phyloP scores from a whole-genome alignment of 2,113 vertebrate genomes.

The Struthidea cinerea region DNA sequence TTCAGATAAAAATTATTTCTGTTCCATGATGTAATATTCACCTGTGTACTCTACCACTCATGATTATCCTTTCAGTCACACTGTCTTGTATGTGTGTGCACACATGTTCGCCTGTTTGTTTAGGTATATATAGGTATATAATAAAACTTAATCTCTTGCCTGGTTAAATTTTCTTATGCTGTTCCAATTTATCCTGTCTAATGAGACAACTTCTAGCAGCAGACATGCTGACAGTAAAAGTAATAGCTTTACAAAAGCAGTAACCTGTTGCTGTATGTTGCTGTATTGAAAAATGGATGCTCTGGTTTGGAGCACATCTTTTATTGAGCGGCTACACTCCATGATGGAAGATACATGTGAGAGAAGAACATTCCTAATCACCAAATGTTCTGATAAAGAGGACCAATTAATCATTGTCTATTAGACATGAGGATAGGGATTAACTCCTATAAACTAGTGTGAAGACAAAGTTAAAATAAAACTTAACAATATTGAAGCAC shows the following conservation, averaged over 20 bases:
- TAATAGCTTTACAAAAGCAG: conserved; percentile 77
- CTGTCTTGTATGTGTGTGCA: not conserved
- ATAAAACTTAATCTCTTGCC: not conserved
- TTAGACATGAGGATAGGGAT: conserved; percentile 56
- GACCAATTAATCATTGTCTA: conserved; percentile 76
- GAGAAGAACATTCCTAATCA: conserved; percentile 70
- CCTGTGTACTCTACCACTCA: not conserved
- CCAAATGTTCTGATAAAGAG: conserved; percentile 72
- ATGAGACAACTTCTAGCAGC: conserved; percentile 69
- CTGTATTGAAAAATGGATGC: conserved; percentile 73
- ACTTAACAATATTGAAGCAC: conserved; percentile 61
- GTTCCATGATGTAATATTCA: not conserved
- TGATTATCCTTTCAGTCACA: not conserved
- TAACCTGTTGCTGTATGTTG: conserved; percentile 65
- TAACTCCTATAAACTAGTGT: conserved; percentile 60
- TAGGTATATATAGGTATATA: not conserved
- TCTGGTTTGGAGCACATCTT: conserved; percentile 64
- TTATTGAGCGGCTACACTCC: conserved; percentile 66
- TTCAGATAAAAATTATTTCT: not conserved
- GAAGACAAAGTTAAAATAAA: conserved; percentile 69
- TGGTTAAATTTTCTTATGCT: conserved; percentile 47
- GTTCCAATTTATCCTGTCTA: conserved; percentile 71
- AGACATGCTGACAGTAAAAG: conserved; percentile 74
- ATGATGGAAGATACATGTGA: conserved; percentile 70
- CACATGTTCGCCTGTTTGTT: not conserved